Conservation (phyloP, 2,888 invertebrate species). For the Netelia inedita region DNA sequence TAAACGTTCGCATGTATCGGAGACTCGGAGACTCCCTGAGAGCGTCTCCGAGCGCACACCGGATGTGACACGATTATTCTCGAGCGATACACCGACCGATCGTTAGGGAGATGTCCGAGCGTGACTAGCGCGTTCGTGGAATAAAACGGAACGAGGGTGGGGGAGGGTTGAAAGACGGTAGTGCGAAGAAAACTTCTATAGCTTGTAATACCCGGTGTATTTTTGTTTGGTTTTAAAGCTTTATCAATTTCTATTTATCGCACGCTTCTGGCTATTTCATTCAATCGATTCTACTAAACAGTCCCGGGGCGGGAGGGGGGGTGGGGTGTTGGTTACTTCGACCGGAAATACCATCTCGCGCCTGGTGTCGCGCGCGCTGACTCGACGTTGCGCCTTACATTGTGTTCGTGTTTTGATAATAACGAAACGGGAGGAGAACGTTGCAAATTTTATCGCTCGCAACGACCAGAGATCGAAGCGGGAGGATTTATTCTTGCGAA, state of each 20-base stretch:
- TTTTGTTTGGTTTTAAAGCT: conserved; percentile 17
- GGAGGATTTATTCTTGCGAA: conserved; percentile 41
- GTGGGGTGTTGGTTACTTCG: conserved; percentile 5
- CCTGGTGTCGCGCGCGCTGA: conserved; percentile 63
- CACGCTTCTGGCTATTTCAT: conserved; percentile 35
- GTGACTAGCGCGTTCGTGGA: conserved; percentile 75
- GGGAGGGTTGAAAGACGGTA: conserved; percentile 27
- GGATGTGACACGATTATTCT: conserved; percentile 82
- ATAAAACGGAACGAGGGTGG: conserved; percentile 67
- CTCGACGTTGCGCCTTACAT: conserved; percentile 46
- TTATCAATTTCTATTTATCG: conserved; percentile 44
- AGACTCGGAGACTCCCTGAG: background rate
- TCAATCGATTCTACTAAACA: conserved; percentile 46
- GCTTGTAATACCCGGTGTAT: conserved; percentile 64
- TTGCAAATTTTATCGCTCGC: conserved; percentile 13
- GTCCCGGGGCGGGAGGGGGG: too few species aligned
- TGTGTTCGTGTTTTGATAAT: conserved; percentile 23
- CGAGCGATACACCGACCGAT: conserved; percentile 79
- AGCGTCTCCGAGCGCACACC: conserved; percentile 69
- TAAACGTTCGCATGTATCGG: background rate
- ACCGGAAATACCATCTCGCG: conserved; percentile 55
- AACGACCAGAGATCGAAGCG: conserved; percentile 16
- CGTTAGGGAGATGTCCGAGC: conserved; percentile 78
- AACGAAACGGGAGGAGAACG: conserved; percentile 11
- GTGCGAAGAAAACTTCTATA: conserved; percentile 45